Base-by-base conservation (phyloP, 2,888 invertebrate genomes). In the Thumatha senex region DNA sequence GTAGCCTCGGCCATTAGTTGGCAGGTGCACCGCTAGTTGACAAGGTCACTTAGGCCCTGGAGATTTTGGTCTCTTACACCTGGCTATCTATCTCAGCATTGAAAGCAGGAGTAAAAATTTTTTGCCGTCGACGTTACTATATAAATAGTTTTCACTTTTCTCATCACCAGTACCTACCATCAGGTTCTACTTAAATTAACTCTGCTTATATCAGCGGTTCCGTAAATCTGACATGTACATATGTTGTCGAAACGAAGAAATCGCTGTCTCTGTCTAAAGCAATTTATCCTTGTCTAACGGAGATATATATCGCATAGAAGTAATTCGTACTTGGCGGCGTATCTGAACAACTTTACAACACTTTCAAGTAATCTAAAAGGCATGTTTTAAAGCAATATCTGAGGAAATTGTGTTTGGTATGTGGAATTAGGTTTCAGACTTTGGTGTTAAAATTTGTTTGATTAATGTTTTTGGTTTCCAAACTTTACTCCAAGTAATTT, bases 221-320 rank as follows among this genome's bases (percentile, higher is more conserved):
- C 75, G 74, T 76, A 80, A 81, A 82, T 80, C 80, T 75, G 75
- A 74, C 78, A 76, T 81, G 78, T 82, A 80, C 80, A 80, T 80
- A 76, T 68, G 77, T 78, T 73, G 76, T 61, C 67, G 78, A 76
- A 77, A 72, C 70, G 76, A 71, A 73, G 74, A 73, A 72, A 70
- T 66, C 61, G 60, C 59, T 53, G 51, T 71, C 66, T 48, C 57
- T 43, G 30, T 69, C 70, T 66, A 51, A 52, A 46, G 52, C 51
- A 51, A 70, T 73, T 63, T 66, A 60, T 71, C 64, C 67, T 61
- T 65, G 68, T 70, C 68, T 63, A 49, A 53, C 60, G 40, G 55
- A 64, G 58, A 69, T 72, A 69, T 57, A 58, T 61, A 64, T 66
- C 61, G 58, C 63, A 61, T 67, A 56, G 56, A 65, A 58, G 66